Conservation (phyloP, 1,140 invertebrate species). For the Papilio glaucus region DNA sequence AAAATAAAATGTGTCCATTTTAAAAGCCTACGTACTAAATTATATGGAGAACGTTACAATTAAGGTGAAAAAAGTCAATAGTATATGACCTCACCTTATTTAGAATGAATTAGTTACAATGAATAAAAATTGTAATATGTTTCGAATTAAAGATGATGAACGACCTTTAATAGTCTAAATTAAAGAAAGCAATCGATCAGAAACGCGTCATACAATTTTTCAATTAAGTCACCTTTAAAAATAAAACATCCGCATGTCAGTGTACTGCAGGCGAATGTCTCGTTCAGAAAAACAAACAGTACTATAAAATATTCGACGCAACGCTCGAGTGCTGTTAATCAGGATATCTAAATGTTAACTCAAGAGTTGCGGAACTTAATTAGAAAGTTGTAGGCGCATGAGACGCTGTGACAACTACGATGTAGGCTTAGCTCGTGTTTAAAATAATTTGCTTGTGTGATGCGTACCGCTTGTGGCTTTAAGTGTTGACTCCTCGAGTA, state of each 20-base stretch:
- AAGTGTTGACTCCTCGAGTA: slow-evolving; percentile 11
- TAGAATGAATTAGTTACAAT: too few relatives aligned
- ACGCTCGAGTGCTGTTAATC: slow-evolving; percentile 58
- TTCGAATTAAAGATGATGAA: too few relatives aligned
- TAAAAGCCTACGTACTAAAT: too few relatives aligned
- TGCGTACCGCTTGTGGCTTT: slow-evolving; percentile 7
- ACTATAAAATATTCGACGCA: slow-evolving; percentile 54
- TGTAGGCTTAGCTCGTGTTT: slow-evolving; percentile 22
- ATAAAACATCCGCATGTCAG: slow-evolving; percentile 19
- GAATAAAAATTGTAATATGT: too few relatives aligned
- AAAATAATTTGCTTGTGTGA: slow-evolving; percentile 24
- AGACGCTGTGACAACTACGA: slow-evolving; percentile 15
- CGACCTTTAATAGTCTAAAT: too few relatives aligned
- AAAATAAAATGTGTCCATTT: too few relatives aligned
- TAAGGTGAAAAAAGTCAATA: too few relatives aligned
- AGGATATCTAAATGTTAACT: slow-evolving; percentile 70
- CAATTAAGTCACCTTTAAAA: too few relatives aligned
- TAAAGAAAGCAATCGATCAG: too few relatives aligned
- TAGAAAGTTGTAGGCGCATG: slow-evolving; percentile 55
- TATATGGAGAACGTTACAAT: too few relatives aligned
- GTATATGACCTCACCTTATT: too few relatives aligned
- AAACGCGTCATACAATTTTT: too few relatives aligned
- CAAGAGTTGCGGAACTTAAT: slow-evolving; percentile 67
- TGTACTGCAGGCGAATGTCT: background rate
- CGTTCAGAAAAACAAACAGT: slow-evolving; percentile 12